Evolutionary conservation across 2,888 invertebrate species (phyloP), one percentile per base, ranked within the genome.

Genomic region (Balanococcus diminutus): DNA sequence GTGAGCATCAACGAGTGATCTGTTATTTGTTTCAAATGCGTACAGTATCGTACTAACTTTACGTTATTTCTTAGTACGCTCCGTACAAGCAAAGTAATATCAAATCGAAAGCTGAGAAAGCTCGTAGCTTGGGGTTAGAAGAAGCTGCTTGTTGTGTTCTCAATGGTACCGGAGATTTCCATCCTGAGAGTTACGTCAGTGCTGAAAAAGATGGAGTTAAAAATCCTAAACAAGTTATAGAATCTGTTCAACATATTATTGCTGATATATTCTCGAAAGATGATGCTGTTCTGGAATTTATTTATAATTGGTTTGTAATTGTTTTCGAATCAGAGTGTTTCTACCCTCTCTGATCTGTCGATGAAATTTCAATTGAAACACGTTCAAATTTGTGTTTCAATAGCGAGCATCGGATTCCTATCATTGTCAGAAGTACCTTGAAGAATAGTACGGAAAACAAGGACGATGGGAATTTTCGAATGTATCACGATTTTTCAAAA

Each of bases 251-350:
- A 84, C 93, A 96, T 89, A 94, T 97, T 87, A 92, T 97, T 86
- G 95, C 96, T 42, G 95, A 96, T 88, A 91, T 93, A 83, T 94
- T 97, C 86, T 93, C 94, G 88, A 96, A 96, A 89, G 94, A 96
- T 89, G 92, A 93, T 87, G 92, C 92, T 67, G 92, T 95, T 16
- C 91, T 97, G 87, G 93, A 94, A 87, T 92, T 92, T 88, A 91
- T 96, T 87, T 92, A 94, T 88, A 91, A 92, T 88, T 89, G 95
- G n/a, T n/a, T n/a, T n/a, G 94, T 96, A 91, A 92, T 94, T 87
- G 86, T 87, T 83, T 31, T 9, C 42, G 42, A 42, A 5, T n/a
- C 1, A n/a, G n/a, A n/a, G n/a, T n/a, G n/a, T 81, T 81, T 1
- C 28, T 28, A 67, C 1, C 46, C 25, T n/a, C 14, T 2, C 11